These are phyloP conservation scores for Agrotis clavis DNA, from an alignment of 2,888 invertebrate genomes.

Conservation along the genomic window DNA sequence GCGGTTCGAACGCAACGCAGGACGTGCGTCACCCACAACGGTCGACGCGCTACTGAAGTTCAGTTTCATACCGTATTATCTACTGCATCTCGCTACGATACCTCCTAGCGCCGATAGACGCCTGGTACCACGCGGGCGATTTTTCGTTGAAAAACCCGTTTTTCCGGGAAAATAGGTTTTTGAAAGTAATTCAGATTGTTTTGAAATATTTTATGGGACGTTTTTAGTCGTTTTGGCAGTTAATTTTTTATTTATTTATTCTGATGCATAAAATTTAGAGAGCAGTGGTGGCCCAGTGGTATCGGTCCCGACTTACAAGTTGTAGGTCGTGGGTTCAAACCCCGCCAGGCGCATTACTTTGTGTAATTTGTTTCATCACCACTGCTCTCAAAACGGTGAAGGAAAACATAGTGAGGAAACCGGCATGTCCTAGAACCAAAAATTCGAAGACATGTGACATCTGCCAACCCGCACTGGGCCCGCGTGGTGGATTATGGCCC, in stretches of 20 bases:
- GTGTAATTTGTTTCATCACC: too few relatives aligned
- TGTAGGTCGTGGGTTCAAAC: too few relatives aligned
- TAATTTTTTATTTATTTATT: neutral
- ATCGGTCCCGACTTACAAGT: too few relatives aligned
- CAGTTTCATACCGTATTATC: conserved; percentile 72
- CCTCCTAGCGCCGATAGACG: conserved; percentile 73
- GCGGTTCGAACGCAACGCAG: conserved; percentile 48
- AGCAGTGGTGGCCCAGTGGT: too few relatives aligned
- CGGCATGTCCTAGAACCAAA: too few relatives aligned
- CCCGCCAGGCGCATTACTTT: too few relatives aligned
- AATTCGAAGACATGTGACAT: too few relatives aligned
- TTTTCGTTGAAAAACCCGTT: conserved; percentile 69
- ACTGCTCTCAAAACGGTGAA: too few relatives aligned
- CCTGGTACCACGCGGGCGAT: conserved; percentile 76
- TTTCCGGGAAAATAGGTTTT: conserved; percentile 66
- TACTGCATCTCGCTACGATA: conserved; percentile 80
- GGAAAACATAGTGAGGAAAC: too few relatives aligned
- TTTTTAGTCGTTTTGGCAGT: neutral
- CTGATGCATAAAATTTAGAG: neutral
- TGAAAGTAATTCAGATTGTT: conserved; percentile 25
- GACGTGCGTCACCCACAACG: conserved; percentile 80
- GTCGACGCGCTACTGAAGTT: conserved; percentile 84
- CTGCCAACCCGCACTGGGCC: too few relatives aligned
- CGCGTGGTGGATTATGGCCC: too few relatives aligned
- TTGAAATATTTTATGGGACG: neutral